Percentiles rank a stretch among this genome's conserved stretches.
Evolutionary conservation across 2,113 vertebrate genomes (phyloP).

Genomic region (Aegotheles bennettii): DNA sequence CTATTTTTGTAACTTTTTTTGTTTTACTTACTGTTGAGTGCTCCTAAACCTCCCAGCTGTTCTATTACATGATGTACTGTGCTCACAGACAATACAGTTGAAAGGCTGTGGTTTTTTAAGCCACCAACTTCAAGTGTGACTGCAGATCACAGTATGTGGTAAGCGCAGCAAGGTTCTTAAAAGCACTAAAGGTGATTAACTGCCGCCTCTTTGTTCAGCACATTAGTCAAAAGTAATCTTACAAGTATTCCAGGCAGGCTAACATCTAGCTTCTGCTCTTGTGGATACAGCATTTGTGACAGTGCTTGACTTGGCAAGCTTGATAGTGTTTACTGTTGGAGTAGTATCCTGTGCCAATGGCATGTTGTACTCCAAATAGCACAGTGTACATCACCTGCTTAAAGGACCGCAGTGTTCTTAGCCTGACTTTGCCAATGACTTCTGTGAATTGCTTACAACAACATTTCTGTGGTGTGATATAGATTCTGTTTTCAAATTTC

Average conservation of each 20-base stretch:
- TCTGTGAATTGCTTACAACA: neutral
- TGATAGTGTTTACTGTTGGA: neutral
- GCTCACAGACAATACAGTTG: neutral
- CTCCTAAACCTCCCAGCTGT: neutral
- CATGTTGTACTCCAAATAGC: neutral
- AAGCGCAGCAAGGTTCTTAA: neutral
- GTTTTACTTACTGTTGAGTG: neutral
- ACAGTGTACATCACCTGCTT: neutral
- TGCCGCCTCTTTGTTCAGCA: neutral
- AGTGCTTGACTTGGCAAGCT: neutral
- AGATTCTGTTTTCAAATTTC: neutral
- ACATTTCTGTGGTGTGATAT: neutral
- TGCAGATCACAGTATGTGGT: neutral
- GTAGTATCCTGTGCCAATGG: neutral
- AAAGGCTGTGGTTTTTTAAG: neutral
- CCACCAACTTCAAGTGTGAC: neutral
- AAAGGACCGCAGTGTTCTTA: neutral
- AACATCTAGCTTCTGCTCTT: neutral
- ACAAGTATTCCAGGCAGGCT: neutral
- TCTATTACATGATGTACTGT: neutral
- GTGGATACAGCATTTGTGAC: neutral
- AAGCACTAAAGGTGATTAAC: constrained; percentile 7
- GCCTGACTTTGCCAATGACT: neutral
- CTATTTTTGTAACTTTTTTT: neutral
- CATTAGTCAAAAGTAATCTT: constrained; percentile 25